Evolutionary conservation across 2,797 vertebrate genomes (phyloP).

Genomic region (Linurgus olivaceus): DNA sequence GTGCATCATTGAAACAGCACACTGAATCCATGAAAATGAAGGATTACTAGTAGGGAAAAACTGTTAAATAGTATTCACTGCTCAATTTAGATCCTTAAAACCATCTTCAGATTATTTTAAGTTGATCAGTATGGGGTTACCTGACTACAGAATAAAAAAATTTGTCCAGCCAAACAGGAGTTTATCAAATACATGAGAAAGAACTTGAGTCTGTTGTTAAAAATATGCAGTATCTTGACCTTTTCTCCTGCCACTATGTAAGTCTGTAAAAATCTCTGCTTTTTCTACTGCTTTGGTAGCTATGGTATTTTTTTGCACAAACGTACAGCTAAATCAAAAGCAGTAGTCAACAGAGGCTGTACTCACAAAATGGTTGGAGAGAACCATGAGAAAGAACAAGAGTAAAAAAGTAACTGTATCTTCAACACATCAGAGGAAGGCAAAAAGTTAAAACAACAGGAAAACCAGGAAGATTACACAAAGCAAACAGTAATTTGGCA

Average conservation of each 20-base stretch:
- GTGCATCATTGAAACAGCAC: background rate
- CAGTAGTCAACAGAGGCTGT: background rate
- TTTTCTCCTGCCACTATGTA: background rate
- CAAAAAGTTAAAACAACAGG: background rate
- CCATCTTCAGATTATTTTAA: background rate
- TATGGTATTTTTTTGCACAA: background rate
- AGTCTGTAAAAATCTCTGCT: background rate
- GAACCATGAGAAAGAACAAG: background rate
- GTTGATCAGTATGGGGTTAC: background rate
- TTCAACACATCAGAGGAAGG: background rate
- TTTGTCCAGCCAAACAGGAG: background rate
- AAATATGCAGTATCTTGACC: constrained; percentile 9
- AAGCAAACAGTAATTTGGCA: background rate
- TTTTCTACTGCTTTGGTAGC: background rate
- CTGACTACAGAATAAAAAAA: background rate
- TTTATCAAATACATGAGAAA: background rate
- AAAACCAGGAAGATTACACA: background rate
- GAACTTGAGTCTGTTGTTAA: background rate
- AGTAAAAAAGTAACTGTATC: background rate
- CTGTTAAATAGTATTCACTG: background rate
- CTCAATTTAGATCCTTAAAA: background rate
- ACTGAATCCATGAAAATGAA: background rate
- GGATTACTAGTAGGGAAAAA: background rate
- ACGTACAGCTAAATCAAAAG: background rate
- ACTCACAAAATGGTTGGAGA: background rate